Percentiles rank a stretch among this genome's conserved stretches.
phyloP scores from a whole-genome alignment of 2,888 invertebrate species.

The Ametastegia equiseti region DNA sequence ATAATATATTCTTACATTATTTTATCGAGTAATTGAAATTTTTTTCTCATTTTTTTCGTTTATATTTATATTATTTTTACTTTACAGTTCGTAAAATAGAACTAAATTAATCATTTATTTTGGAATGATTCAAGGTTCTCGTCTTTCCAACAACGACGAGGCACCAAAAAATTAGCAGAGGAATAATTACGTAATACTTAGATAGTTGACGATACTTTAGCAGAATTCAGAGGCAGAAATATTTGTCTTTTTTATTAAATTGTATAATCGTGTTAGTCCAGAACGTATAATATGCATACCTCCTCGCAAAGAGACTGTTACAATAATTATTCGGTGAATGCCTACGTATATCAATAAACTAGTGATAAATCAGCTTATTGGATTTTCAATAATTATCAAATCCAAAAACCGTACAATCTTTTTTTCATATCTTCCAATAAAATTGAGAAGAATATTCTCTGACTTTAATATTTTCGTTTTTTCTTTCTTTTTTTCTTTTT shows the following conservation, averaged over 20 bases:
- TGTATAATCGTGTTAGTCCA: neutral
- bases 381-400: neutral
- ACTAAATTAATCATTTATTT: constrained; percentile 32
- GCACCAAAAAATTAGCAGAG: constrained; percentile 20
- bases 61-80: neutral
- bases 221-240: constrained; percentile 42
- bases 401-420: constrained; percentile 12
- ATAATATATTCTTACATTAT: constrained; percentile 26
- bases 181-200: constrained; percentile 5
- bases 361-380: constrained; percentile 9
- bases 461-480: neutral
- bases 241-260: constrained; percentile 14
- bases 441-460: constrained; percentile 5
- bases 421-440: constrained; percentile 3
- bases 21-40: neutral
- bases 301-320: constrained; percentile 14
- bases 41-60: neutral
- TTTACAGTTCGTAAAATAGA: neutral
- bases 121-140: constrained; percentile 32
- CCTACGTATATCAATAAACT: constrained; percentile 30
- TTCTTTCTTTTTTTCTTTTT: neutral
- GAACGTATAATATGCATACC: no score
- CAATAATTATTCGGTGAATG: constrained; percentile 41
- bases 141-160: neutral
- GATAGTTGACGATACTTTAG: constrained; percentile 41